Base-by-base conservation (phyloP, 2,888 invertebrate genomes). In the Andrena flavipes region DNA sequence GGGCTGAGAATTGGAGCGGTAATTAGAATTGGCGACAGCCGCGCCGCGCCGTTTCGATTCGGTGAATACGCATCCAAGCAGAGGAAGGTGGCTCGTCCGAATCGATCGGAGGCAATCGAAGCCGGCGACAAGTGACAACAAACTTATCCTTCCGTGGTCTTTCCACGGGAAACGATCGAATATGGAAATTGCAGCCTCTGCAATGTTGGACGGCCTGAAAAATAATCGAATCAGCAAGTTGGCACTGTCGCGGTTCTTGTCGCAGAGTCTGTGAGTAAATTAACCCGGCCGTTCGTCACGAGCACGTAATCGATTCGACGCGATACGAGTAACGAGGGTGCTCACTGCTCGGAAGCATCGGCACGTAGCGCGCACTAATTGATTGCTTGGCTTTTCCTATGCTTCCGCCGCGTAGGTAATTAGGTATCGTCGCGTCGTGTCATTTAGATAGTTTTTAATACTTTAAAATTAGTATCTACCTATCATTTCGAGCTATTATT, bases 191-290 rank as follows among this genome's bases (percentile, higher is more conserved):
- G 95, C 95, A 87, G 95, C 95, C 82, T 95, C 95, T 92, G 96
- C 94, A 91, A 96, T 97, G 95, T 95, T 97, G 93, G 97, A 96
- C 93, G 96, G 97, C 85, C 95, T 97, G 92, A 96, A 96, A 93
- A 96, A 96, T 92, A 96, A 96, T 95, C 96, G 96, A 93, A 96
- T 96, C 90, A 96, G 96, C 89, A 96, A 96, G 94, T 95, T 96
- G 92, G 96, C 97, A 83, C 95, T 97, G 84, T 96, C 97, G 88
- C 96, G 96, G 93, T 97, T 97, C 93, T 95, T 97, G 84, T 97
- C 97, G 68, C 97, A 97, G 93, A 97, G 97, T 94, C 95, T 97
- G 97, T 97, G 95, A 97, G 97, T 96, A 96, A 87, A 85, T 85
- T 74, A 75, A 77, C 79, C 69, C 78, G 68, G 84, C 63, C 76